These are phyloP conservation scores for Anthopleura sola DNA, from an alignment of 64 coral and sea anemone species.

Conservation along the genomic window DNA sequence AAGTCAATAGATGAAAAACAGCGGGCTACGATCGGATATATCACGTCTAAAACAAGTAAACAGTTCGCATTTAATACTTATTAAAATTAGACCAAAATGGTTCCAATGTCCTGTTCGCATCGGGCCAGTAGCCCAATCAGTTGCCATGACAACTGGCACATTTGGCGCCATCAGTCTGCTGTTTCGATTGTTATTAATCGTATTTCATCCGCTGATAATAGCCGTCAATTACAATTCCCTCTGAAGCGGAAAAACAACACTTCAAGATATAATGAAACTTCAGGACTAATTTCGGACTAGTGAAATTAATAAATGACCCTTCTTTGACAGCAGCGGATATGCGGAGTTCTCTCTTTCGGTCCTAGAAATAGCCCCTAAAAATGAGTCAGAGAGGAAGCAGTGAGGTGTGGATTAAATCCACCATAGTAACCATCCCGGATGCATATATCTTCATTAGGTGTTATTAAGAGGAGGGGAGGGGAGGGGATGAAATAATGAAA, in stretches of 20 bases:
- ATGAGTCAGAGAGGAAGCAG: too few relatives aligned
- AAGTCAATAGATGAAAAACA: background rate
- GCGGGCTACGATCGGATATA: background rate
- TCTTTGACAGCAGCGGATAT: too few relatives aligned
- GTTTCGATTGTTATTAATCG: background rate
- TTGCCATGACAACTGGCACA: conserved; percentile 3
- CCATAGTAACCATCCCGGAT: too few relatives aligned
- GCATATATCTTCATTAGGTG: too few relatives aligned
- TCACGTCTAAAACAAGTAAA: background rate
- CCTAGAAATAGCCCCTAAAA: too few relatives aligned
- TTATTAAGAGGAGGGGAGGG: too few relatives aligned
- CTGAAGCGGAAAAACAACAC: background rate
- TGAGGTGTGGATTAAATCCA: too few relatives aligned
- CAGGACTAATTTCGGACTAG: background rate
- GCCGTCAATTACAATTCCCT: conserved; percentile 7
- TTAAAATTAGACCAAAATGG: background rate
- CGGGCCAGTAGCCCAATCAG: background rate
- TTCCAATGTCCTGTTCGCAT: background rate
- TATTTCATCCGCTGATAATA: conserved; percentile 12
- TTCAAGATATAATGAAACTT: background rate
- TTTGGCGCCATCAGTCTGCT: conserved; percentile 6
- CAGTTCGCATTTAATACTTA: background rate
- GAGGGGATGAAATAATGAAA: too few relatives aligned
- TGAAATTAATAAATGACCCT: too few relatives aligned
- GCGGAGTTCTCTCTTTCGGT: too few relatives aligned